phyloP scores from a whole-genome alignment of 2,797 vertebrate species.

The Crenuchus spilurus region DNA sequence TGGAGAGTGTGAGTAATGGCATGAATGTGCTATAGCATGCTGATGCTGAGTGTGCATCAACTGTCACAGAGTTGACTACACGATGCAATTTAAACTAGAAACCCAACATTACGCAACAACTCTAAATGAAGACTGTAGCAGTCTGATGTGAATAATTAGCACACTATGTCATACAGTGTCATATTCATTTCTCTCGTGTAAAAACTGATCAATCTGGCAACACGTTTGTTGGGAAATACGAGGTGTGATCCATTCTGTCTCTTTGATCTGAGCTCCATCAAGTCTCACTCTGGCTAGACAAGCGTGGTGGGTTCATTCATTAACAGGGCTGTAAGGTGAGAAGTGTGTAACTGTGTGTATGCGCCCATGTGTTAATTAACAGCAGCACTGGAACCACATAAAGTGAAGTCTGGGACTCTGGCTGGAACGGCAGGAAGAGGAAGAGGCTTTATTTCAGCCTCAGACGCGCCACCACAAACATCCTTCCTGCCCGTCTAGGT shows the following conservation, averaged over 20 bases:
- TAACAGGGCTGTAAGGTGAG: constrained; percentile 26
- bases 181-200: no score
- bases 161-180: no score
- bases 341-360: constrained; percentile 5
- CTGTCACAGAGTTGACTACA: no score
- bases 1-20: no score
- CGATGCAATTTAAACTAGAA: no score
- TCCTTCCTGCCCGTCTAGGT: constrained; percentile 71
- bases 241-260: constrained; percentile 23
- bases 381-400: constrained; percentile 47
- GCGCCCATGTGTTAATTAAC: constrained; percentile 40
- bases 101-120: no score
- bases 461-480: constrained; percentile 74
- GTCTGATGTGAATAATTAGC: no score
- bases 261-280: constrained; percentile 7
- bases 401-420: constrained; percentile 61
- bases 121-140: no score
- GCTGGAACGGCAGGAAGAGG: constrained; percentile 67
- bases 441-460: constrained; percentile 74
- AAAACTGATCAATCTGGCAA: no score
- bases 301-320: constrained; percentile 40
- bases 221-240: no score
- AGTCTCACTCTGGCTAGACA: constrained; percentile 13
- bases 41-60: no score
- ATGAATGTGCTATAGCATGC: no score